A percentile compares a stretch with the other conserved stretches of the same genome.
Conservation (phyloP, 2,888 invertebrate genomes). For the Lycaena phlaeas region DNA sequence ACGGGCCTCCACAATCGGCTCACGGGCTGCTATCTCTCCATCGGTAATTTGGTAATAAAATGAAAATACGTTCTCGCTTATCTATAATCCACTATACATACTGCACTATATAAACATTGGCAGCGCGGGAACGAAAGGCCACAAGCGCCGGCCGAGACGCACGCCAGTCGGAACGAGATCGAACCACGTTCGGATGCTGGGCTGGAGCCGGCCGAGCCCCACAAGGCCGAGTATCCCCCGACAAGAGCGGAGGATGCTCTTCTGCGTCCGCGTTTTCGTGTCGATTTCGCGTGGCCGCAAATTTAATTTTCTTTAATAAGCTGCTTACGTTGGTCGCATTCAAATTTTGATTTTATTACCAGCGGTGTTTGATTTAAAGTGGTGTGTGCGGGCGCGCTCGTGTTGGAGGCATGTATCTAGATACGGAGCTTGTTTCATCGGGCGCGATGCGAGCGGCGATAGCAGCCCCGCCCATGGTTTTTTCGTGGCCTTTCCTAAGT, state of each 20-base stretch:
- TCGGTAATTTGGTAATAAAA: slow-evolving; percentile 75
- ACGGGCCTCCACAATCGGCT: slow-evolving; percentile 47
- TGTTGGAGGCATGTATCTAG: slow-evolving; percentile 64
- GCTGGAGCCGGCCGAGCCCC: slow-evolving; percentile 27
- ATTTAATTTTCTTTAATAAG: slow-evolving; percentile 73
- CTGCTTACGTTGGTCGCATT: slow-evolving; percentile 24
- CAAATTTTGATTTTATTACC: slow-evolving; percentile 28
- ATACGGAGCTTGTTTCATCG: slow-evolving; percentile 64
- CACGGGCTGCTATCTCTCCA: slow-evolving; percentile 49
- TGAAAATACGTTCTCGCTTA: slow-evolving; percentile 69
- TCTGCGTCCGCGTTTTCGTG: slow-evolving; percentile 49
- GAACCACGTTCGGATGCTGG: slow-evolving; percentile 19
- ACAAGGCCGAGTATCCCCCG: slow-evolving; percentile 41
- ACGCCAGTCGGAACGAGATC: slow-evolving; percentile 22
- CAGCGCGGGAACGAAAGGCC: slow-evolving; percentile 25
- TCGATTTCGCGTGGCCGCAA: slow-evolving; percentile 61
- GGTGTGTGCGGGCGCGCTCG: slow-evolving; percentile 23
- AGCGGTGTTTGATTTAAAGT: slow-evolving; percentile 24
- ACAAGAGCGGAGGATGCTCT: slow-evolving; percentile 26
- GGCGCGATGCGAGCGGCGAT: slow-evolving; percentile 51
- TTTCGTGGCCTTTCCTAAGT: slow-evolving; percentile 65
- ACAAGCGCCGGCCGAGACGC: slow-evolving; percentile 30
- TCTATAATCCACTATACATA: slow-evolving; percentile 68
- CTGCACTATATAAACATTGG: slow-evolving; percentile 59
- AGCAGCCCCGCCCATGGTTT: slow-evolving; percentile 66